Base-by-base conservation (phyloP, 2,888 invertebrate species). In the Crocallis elinguaria region DNA sequence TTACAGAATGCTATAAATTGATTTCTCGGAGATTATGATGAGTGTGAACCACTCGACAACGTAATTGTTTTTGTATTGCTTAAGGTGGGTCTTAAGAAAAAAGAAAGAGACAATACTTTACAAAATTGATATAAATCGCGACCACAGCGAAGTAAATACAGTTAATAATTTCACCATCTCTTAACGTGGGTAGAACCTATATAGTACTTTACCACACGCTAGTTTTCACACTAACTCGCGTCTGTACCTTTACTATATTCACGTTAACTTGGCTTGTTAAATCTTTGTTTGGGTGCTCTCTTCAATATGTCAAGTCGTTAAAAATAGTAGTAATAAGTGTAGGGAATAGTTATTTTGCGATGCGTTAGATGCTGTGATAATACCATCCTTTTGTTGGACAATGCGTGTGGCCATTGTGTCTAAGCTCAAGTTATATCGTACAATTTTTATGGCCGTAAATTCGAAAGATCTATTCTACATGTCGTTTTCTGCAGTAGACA, bases 1-100 rank as follows among this genome's bases (percentile, higher is more conserved):
- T 39, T 49, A 43, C 37, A 49, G 60, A 58, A 57, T 58, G 60
- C 48, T 45, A 44, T 55, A 39, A 61, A 61, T 62, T 58, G 57
- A 52, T 58, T 64, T 49, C 60, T 56, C 54, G 36, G 51, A 62
- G 48, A 35, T 49, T 43, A 39, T 46, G 44, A 54, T 49, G 51
- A 49, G 50, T 62, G 64, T 62, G 57, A 57, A 42, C 46, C 19
- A 41, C 29, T 43, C 35, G 41, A 43, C 49, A 19, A 39, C 43
- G 30, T 35, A 14, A 39, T 46, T 23, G 23, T 23, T 23, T 1
- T 23, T 23, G 23, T 23, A 6, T 8, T 23, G 23, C n/a, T n/a
- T n/a, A n/a, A 3, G 6, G 23, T 23, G 1, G 23, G 6, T 3
- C 6, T 23, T 1, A 5, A 23, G 23, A 23, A 8, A 23, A 8